phyloP scores from a whole-genome alignment of 2,888 invertebrate species.

The Allophyes oxyacanthae region DNA sequence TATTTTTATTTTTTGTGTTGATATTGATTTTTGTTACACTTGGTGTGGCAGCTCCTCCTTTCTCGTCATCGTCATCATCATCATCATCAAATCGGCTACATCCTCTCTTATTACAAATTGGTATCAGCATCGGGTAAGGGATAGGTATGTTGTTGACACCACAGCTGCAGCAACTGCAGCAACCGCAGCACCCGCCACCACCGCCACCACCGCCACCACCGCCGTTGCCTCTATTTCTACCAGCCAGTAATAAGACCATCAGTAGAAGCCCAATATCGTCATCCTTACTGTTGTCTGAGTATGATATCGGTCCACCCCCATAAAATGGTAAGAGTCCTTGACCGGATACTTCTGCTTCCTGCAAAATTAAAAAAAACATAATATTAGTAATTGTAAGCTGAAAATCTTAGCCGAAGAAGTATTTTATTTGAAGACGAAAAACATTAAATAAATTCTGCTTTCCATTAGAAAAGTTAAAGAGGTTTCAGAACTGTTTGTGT shows the following conservation, averaged over 20 bases:
- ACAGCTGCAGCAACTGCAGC: constrained; percentile 63
- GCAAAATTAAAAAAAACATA: constrained; percentile 23
- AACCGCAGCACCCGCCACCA: constrained; percentile 62
- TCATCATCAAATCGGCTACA: constrained; percentile 18
- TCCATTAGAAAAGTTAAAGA: constrained; percentile 29
- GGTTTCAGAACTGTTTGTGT: constrained; percentile 23
- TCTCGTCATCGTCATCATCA: constrained; percentile 31
- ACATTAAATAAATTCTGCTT: constrained; percentile 20
- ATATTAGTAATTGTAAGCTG: too few species aligned
- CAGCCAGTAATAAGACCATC: constrained; percentile 69
- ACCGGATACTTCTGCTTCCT: constrained; percentile 61
- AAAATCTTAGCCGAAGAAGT: too few species aligned
- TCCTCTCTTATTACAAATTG: constrained; percentile 62
- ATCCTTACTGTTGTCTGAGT: constrained; percentile 55
- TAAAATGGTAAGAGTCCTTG: constrained; percentile 58
- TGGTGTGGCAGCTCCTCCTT: neutral
- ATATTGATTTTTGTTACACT: constrained; percentile 46
- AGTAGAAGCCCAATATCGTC: constrained; percentile 75
- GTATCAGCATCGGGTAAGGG: constrained; percentile 74
- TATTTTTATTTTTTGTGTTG: constrained; percentile 32
- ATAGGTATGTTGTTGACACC: constrained; percentile 65
- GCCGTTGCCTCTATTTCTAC: constrained; percentile 60
- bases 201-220: constrained; percentile 59
- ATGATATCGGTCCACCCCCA: constrained; percentile 60
- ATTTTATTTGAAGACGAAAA: neutral